Percentiles rank a stretch among this genome's conserved stretches.
These are phyloP conservation scores for Platysternon megacephalum DNA, from an alignment of 2,113 vertebrate species.

Conservation along the genomic window DNA sequence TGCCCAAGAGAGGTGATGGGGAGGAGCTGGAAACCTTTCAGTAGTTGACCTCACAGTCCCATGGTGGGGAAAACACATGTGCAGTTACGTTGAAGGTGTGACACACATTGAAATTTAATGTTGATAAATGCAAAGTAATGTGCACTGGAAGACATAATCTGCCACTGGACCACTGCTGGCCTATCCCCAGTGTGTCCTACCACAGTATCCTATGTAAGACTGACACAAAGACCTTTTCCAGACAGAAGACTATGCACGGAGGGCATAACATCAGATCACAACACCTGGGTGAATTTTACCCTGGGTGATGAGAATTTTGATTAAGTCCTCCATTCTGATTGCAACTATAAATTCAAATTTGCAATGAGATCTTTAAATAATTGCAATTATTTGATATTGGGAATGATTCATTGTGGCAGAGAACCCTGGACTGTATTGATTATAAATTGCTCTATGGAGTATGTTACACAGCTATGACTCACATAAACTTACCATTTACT, in stretches of 20 bases:
- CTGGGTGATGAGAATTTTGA: not conserved
- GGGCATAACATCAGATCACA: not conserved
- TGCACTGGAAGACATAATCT: not conserved
- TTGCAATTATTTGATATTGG: not conserved
- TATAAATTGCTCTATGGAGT: slow-evolving; percentile 27
- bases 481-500: not conserved
- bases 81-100: not conserved
- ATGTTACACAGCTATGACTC: not conserved
- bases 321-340: not conserved
- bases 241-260: not conserved
- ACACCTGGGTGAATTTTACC: not conserved
- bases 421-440: not conserved
- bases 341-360: not conserved
- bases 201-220: not conserved
- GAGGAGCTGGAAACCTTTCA: not conserved
- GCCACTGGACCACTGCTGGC: not conserved
- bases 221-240: not conserved
- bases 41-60: not conserved
- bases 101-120: not conserved
- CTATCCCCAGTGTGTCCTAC: not conserved
- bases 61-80: not conserved
- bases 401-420: not conserved
- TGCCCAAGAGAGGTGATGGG: not conserved
- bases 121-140: not conserved
- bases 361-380: not conserved